Base-by-base conservation (phyloP, 2,888 invertebrate species). In the Acanthosepion pharaonis region DNA sequence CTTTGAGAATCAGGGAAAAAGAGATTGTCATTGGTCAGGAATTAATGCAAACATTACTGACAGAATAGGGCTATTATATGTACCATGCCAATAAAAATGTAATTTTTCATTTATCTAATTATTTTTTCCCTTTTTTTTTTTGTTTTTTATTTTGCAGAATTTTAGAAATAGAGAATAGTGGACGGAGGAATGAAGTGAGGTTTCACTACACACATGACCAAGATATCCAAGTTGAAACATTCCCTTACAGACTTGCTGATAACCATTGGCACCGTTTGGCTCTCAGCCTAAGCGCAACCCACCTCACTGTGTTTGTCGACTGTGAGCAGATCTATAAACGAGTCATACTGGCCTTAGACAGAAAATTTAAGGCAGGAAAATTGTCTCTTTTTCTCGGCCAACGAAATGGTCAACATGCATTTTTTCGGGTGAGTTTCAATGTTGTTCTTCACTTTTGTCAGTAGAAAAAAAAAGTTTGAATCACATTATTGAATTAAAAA, bases 141-240 rank as follows among this genome's bases (percentile, higher is more conserved):
- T 23, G 25, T 59, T 92, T 42, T 93, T 94, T 93, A 91, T 59
- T 94, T 95, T 96, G 96, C 98, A 98, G 99, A 98, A 98, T 98
- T 98, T 98, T 99, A 98, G 99, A 99, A 98, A 98, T 99, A 98
- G 99, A 99, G 98, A 99, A 99, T 97, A 98, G 98, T 98, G 99
- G 99, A 96, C 98, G 98, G 96, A 98, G 98, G 97, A 98, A 99
- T 97, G 99, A 99, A 98, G 94, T 97, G 42, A 96, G 97, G n/a
- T 96, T 97, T 94, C 97, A 97, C 95, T 97, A 97, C 95, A 96
- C 96, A 93, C 96, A 97, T 95, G 96, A 97, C 96, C 96, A 96
- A 95, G 96, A 96, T 94, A 95, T 96, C 94, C 96, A 95, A 91
- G 98, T 98, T 96, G 99, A 99, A 98, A 98, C 98, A 97, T 99